Conservation (phyloP, 2,888 invertebrate genomes). For the Euproctis similis region DNA sequence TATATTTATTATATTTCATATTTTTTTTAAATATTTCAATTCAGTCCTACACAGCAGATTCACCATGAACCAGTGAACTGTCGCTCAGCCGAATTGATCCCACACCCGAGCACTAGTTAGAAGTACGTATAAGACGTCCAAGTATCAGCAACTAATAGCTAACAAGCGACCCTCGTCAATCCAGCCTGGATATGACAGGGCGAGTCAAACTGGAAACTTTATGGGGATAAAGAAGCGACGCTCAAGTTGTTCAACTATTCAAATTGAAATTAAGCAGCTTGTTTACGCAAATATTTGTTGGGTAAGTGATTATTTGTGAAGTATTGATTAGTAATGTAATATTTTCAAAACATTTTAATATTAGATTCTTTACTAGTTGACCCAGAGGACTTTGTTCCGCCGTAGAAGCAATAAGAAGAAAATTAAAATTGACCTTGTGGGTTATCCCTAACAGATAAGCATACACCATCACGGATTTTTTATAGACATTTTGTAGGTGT, state of each 20-base stretch:
- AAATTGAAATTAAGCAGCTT: conserved; percentile 6
- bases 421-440: too few species aligned
- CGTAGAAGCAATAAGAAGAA: too few species aligned
- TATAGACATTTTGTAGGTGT: too few species aligned
- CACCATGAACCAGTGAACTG: conserved; percentile 13
- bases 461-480: too few species aligned
- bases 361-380: too few species aligned
- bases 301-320: conserved; percentile 1
- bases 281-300: conserved; percentile 1
- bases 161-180: conserved; percentile 59
- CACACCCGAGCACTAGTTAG: conserved; percentile 13
- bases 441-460: too few species aligned
- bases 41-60: too few species aligned
- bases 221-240: conserved; percentile 17
- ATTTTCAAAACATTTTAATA: too few species aligned
- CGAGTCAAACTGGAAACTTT: conserved; percentile 22
- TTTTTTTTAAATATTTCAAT: too few species aligned
- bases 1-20: too few species aligned
- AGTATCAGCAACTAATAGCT: conserved; percentile 48
- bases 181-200: conserved; percentile 45
- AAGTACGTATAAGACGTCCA: conserved; percentile 29
- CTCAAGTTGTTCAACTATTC: conserved; percentile 11
- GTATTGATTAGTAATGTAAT: too few species aligned
- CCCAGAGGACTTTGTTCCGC: too few species aligned
- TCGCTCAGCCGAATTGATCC: conserved; percentile 17